Percentiles rank a stretch among this genome's conserved stretches.
These are phyloP conservation scores for Xiphydria camelus DNA, from an alignment of 2,888 invertebrate genomes.

Conservation along the genomic window DNA sequence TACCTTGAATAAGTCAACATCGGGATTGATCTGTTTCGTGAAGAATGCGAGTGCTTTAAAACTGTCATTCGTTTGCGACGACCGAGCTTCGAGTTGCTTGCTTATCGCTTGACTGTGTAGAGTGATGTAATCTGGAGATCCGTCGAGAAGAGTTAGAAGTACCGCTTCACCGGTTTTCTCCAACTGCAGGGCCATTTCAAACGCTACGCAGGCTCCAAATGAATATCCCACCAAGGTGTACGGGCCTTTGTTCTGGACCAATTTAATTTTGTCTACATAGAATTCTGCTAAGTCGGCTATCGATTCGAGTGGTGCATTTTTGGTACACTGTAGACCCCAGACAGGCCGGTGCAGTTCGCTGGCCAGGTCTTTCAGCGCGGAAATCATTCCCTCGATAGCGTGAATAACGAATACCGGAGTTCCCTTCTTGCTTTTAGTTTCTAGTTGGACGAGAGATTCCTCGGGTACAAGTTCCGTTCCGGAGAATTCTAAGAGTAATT, in stretches of 20 bases:
- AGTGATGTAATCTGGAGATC: slow-evolving; percentile 81
- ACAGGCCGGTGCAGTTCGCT: slow-evolving; percentile 74
- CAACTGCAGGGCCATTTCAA: slow-evolving; percentile 90
- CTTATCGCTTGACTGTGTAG: slow-evolving; percentile 67
- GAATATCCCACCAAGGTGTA: slow-evolving; percentile 93
- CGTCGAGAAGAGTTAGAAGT: slow-evolving; percentile 82
- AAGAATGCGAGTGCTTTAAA: slow-evolving; percentile 76
- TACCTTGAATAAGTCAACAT: slow-evolving; percentile 74
- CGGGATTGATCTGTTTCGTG: slow-evolving; percentile 72
- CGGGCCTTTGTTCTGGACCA: slow-evolving; percentile 78
- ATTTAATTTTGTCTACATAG: slow-evolving; percentile 74
- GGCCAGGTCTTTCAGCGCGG: slow-evolving; percentile 73
- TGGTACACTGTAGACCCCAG: slow-evolving; percentile 88
- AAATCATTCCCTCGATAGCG: slow-evolving; percentile 87
- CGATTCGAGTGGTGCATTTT: slow-evolving; percentile 72
- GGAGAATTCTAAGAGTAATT: slow-evolving; percentile 58
- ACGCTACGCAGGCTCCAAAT: slow-evolving; percentile 91
- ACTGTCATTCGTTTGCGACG: slow-evolving; percentile 62
- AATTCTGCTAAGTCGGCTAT: slow-evolving; percentile 73
- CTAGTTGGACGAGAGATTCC: slow-evolving; percentile 70
- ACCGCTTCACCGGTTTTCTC: slow-evolving; percentile 66
- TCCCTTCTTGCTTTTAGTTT: slow-evolving; percentile 60
- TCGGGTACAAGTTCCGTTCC: slow-evolving; percentile 74
- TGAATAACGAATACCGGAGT: slow-evolving; percentile 72
- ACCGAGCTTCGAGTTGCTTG: slow-evolving; percentile 65